Conservation (phyloP, 1,140 invertebrate species). For the Lamellibrachia luymesi region DNA sequence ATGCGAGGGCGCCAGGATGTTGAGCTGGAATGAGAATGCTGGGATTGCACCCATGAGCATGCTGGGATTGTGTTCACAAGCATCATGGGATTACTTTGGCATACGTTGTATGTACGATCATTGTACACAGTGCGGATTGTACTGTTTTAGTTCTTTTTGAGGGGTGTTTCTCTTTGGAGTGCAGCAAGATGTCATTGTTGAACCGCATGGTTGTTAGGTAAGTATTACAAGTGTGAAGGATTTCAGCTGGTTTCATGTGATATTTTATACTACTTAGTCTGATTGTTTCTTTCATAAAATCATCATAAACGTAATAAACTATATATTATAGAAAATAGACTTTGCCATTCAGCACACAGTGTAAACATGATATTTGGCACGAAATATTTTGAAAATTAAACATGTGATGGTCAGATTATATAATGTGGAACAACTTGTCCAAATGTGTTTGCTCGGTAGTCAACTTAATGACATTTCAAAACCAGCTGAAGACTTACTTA, state of each 20-base stretch:
- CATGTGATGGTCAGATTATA: too few relatives aligned
- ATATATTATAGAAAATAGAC: too few relatives aligned
- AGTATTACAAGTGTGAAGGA: not conserved
- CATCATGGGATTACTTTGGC: not conserved
- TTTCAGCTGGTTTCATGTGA: not conserved
- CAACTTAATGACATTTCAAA: too few relatives aligned
- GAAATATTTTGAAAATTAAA: too few relatives aligned
- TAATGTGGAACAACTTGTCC: too few relatives aligned
- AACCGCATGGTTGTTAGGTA: not conserved
- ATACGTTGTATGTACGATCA: not conserved
- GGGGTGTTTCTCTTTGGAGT: not conserved
- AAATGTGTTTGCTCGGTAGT: too few relatives aligned
- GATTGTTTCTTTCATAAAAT: too few relatives aligned
- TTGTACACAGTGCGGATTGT: too few relatives aligned
- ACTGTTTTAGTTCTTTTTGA: not conserved
- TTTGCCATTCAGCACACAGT: too few relatives aligned
- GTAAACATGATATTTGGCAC: too few relatives aligned
- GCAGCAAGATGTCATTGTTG: not conserved
- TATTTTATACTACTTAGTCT: not conserved
- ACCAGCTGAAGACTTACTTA: too few relatives aligned
- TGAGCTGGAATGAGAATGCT: not conserved
- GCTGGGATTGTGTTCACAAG: not conserved
- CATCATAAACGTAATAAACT: too few relatives aligned
- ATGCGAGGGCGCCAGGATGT: slow-evolving; percentile 19
- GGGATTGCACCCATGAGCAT: not conserved